Evolutionary conservation across 2,797 vertebrate genomes (phyloP).

Genomic region (Mareca penelope): DNA sequence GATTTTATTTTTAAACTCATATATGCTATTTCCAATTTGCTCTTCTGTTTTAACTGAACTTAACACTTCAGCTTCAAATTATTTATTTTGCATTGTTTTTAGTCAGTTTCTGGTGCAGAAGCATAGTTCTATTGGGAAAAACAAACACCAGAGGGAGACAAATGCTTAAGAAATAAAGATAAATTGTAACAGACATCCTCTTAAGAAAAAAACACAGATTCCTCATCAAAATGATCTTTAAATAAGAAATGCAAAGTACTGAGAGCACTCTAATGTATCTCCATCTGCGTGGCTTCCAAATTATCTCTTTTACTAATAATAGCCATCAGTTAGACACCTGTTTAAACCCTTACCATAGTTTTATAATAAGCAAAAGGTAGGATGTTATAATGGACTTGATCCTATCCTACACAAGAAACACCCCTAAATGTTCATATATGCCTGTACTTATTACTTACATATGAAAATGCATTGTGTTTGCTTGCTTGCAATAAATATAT

Average conservation of each 20-base stretch:
- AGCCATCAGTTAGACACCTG: not conserved
- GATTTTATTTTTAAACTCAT: not conserved
- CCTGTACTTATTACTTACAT: not conserved
- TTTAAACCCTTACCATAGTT: not conserved
- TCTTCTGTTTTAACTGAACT: not conserved
- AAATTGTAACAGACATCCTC: not conserved
- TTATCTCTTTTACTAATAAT: not conserved
- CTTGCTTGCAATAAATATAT: not conserved
- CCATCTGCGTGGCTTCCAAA: not conserved
- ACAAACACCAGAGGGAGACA: conserved; percentile 63
- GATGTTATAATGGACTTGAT: not conserved
- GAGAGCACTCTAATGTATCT: not conserved
- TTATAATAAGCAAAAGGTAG: not conserved
- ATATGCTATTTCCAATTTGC: not conserved
- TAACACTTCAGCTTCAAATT: not conserved
- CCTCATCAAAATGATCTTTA: not conserved
- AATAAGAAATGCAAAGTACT: not conserved
- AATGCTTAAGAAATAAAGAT: not conserved
- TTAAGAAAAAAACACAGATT: not conserved
- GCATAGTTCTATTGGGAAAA: not conserved
- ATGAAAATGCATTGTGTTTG: not conserved
- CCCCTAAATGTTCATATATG: not conserved
- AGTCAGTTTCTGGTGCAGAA: not conserved
- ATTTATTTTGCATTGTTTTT: not conserved
- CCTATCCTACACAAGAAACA: not conserved